Conservation (phyloP, 2,797 vertebrate genomes). For the Emydoidea blandingii region DNA sequence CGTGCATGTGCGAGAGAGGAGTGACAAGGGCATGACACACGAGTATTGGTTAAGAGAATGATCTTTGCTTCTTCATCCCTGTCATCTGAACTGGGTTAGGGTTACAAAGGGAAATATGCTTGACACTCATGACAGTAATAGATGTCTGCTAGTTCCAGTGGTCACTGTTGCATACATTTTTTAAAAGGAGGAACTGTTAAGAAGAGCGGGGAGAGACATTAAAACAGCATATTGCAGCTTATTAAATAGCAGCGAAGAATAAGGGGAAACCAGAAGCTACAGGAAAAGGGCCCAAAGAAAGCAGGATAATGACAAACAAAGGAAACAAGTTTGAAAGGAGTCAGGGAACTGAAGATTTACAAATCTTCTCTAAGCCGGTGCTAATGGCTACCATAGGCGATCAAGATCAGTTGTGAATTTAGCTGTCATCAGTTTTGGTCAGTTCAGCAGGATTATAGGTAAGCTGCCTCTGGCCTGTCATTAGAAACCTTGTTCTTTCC, state of each 20-base stretch:
- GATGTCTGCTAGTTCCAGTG: too few relatives aligned
- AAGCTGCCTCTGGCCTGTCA: background rate
- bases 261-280: background rate
- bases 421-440: background rate
- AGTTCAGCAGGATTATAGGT: background rate
- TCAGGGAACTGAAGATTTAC: background rate
- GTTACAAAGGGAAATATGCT: background rate
- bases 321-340: background rate
- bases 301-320: background rate
- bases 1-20: background rate
- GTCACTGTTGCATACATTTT: background rate
- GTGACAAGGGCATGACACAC: background rate
- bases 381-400: background rate
- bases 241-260: background rate
- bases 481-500: background rate
- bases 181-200: background rate
- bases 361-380: background rate
- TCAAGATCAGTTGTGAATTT: background rate
- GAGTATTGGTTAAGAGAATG: background rate
- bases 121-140: background rate
- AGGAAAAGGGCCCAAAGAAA: rapidly evolving
- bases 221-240: background rate
- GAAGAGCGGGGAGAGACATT: background rate
- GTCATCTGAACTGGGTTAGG: background rate
- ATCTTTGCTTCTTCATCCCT: background rate